A percentile compares a stretch with the other conserved stretches of the same genome.
phyloP scores from a whole-genome alignment of 1,140 invertebrate genomes.

The Ectropis grisescens region DNA sequence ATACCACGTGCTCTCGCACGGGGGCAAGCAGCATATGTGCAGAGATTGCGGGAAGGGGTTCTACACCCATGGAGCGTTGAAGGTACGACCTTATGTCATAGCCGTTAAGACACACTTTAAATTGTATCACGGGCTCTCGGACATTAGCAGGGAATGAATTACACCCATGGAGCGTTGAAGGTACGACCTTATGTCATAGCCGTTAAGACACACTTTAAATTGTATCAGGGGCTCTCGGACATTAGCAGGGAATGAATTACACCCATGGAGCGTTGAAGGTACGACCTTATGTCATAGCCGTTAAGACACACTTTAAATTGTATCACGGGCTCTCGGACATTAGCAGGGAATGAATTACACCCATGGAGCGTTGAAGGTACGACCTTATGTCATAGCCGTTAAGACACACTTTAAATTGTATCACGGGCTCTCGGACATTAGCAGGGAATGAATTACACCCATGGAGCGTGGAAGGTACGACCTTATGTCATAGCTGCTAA shows the following conservation, averaged over 20 bases:
- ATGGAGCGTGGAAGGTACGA: too few relatives aligned
- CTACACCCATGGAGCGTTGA: slow-evolving; percentile 83
- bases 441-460: too few relatives aligned
- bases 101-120: too few relatives aligned
- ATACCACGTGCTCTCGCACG: slow-evolving; percentile 87
- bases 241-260: slow-evolving; percentile 81
- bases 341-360: slow-evolving; percentile 82
- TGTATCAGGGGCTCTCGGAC: slow-evolving; percentile 87
- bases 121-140: slow-evolving; percentile 87
- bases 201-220: too few relatives aligned
- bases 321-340: slow-evolving; percentile 88
- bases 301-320: too few relatives aligned
- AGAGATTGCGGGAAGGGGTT: slow-evolving; percentile 86
- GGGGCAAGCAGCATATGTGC: slow-evolving; percentile 83
- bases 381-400: too few relatives aligned
- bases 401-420: too few relatives aligned
- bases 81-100: too few relatives aligned
- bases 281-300: too few relatives aligned
- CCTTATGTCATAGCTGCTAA: too few relatives aligned
- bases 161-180: slow-evolving; percentile 83
- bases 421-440: too few relatives aligned
- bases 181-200: too few relatives aligned
- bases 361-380: slow-evolving; percentile 81
- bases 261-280: slow-evolving; percentile 84
- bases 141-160: slow-evolving; percentile 82